phyloP scores from a whole-genome alignment of 2,797 vertebrate species.

The Alouatta caraya region DNA sequence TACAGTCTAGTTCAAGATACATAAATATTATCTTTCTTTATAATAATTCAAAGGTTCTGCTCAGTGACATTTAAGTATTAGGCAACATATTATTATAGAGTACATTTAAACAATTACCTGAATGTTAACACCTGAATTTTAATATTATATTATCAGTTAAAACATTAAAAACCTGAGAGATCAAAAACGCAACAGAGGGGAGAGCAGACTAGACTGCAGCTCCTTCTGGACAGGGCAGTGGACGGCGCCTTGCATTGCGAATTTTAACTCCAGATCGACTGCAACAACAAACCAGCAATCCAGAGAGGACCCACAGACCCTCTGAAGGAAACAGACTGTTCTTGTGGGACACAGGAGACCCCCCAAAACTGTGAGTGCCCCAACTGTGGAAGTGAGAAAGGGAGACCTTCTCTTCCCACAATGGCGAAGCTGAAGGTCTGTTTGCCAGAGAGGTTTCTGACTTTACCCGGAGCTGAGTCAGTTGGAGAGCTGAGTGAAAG shows the following conservation, averaged over 20 bases:
- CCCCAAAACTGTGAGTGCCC: neutral
- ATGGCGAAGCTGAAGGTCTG: neutral
- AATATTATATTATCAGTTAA: neutral
- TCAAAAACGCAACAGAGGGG: fast-evolving
- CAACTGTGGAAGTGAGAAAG: neutral
- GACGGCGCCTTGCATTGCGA: fast-evolving
- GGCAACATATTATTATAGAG: neutral
- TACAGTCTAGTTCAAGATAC: neutral
- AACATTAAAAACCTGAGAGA: neutral
- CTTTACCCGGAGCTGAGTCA: neutral
- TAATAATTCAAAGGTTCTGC: neutral
- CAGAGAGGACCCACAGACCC: neutral
- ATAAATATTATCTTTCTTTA: neutral
- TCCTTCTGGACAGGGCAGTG: neutral
- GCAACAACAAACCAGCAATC: neutral
- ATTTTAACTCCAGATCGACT: neutral
- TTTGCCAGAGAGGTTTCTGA: neutral
- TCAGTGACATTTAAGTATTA: neutral
- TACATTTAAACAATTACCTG: neutral
- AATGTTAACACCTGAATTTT: neutral
- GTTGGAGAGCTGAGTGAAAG: neutral
- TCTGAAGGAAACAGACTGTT: neutral
- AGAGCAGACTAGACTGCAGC: neutral
- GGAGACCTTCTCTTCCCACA: neutral
- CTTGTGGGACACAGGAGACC: neutral